Evolutionary conservation across 2,797 vertebrate species (phyloP), one percentile per base, ranked within the genome.

Genomic region (Sebastes minor): DNA sequence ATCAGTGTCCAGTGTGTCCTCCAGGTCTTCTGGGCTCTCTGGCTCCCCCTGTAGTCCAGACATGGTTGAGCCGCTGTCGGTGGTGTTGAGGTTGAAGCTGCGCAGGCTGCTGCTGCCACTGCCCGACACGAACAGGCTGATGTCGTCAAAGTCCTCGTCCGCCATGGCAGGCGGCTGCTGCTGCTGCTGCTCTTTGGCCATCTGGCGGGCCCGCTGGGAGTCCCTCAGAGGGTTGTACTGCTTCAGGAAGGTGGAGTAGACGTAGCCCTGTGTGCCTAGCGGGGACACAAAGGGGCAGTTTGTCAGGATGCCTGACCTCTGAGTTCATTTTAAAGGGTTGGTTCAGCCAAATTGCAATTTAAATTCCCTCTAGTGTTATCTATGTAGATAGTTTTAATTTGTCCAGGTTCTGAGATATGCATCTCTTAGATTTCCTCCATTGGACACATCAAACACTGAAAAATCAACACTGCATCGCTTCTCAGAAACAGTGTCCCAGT

Each of bases 161-260:
- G 79, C 88, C 33, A 88, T 96, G 87, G 73, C 78, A 53, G 86
- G 68, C 49, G 84, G 69, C 57, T 76, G 88, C 76, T 84, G 88
- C 77, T 88, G 89, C 81, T 87, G 92, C 81, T 92, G 92, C 63
- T 92, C 90, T 60, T 68, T 84, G 72, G 68, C 66, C 69, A 74
- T 77, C 71, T 90, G 88, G 33, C 78, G 78, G 2, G 25, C 68
- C 11, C 92, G 78, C 85, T 94, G 82, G 1, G 91, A 92, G 89
- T 75, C 91, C 90, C 97, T 96, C 56, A 95, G 93, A 85, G 97
- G 97, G 75, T 98, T 98, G 94, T 99, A 99, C 74, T 94, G 96
- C 86, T 96, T 99, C 90, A 99, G 95, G 93, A 99, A 99, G 33
- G 97, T 98, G 76, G 98, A 98, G 85, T 99, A 99, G 70, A 99